Conservation (phyloP, 1,140 invertebrate genomes). For the Anagrus nilaparvatae region DNA sequence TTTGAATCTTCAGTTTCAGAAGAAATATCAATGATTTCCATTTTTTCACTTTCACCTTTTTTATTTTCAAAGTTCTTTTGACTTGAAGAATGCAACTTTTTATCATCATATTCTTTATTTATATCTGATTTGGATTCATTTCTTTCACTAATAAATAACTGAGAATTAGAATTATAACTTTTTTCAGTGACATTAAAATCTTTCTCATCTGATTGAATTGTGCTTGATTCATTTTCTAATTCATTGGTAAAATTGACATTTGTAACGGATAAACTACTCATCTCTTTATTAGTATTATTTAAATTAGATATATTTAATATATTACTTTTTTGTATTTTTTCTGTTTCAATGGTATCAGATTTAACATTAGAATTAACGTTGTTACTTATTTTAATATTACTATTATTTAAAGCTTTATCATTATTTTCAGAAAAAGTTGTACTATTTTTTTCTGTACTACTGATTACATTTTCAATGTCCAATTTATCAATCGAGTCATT, state of each 20-base stretch:
- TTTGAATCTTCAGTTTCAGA: conserved; percentile 4
- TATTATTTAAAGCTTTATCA: background rate
- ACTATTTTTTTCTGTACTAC: conserved; percentile 2
- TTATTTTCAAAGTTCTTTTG: background rate
- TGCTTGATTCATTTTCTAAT: too few relatives aligned
- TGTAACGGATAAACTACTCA: too few relatives aligned
- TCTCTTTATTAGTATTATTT: too few relatives aligned
- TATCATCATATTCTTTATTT: background rate
- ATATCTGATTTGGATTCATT: background rate
- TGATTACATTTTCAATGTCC: background rate
- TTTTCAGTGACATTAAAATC: too few relatives aligned
- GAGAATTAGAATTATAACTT: too few relatives aligned
- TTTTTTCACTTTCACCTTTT: conserved; percentile 1
- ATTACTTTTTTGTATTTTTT: too few relatives aligned
- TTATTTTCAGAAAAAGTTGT: too few relatives aligned
- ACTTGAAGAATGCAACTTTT: background rate
- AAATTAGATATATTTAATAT: too few relatives aligned
- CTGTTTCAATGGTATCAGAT: too few relatives aligned
- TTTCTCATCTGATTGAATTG: too few relatives aligned
- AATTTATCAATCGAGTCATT: too few relatives aligned
- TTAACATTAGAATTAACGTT: background rate
- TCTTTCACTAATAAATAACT: background rate
- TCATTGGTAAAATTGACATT: too few relatives aligned
- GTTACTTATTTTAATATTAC: background rate
- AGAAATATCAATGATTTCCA: conserved; percentile 3